Percentiles rank a stretch among this genome's conserved stretches.
phyloP scores from a whole-genome alignment of 2,113 vertebrate genomes.

The Mus pahari region DNA sequence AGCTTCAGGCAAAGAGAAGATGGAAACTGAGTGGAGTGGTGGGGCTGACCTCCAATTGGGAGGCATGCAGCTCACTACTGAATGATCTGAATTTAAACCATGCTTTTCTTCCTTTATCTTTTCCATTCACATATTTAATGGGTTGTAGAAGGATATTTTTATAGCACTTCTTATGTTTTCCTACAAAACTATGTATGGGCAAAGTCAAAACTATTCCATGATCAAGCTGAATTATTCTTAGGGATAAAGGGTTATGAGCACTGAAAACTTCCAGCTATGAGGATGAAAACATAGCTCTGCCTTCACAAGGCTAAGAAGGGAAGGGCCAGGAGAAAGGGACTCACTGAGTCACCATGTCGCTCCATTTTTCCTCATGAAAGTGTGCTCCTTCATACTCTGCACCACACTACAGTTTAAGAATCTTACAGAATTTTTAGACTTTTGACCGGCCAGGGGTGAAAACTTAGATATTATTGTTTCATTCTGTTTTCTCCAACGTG shows the following conservation, averaged over 20 bases:
- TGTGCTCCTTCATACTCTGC: not conserved
- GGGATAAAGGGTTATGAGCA: conserved; percentile 27
- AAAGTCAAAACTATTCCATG: conserved; percentile 55
- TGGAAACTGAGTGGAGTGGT: not conserved
- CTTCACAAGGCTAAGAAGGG: conserved; percentile 58
- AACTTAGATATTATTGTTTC: not conserved
- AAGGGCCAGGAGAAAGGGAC: conserved; percentile 40
- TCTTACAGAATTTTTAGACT: conserved; percentile 44
- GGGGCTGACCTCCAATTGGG: not conserved
- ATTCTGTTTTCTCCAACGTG: not conserved
- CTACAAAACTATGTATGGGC: not conserved
- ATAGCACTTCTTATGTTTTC: conserved; percentile 24
- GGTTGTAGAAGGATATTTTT: not conserved
- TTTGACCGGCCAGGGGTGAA: not conserved
- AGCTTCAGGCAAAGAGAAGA: conserved; percentile 4
- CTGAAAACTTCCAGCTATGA: conserved; percentile 31
- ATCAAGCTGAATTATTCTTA: conserved; percentile 54
- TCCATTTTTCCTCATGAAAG: not conserved
- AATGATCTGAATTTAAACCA: conserved; percentile 57
- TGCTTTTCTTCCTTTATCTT: conserved; percentile 24
- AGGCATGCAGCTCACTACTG: not conserved
- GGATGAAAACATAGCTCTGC: conserved; percentile 2
- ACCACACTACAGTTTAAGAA: not conserved
- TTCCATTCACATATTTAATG: conserved; percentile 34
- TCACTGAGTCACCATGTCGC: conserved; percentile 4